These are phyloP conservation scores for Limonius californicus DNA, from an alignment of 1,140 invertebrate species.

Conservation along the genomic window DNA sequence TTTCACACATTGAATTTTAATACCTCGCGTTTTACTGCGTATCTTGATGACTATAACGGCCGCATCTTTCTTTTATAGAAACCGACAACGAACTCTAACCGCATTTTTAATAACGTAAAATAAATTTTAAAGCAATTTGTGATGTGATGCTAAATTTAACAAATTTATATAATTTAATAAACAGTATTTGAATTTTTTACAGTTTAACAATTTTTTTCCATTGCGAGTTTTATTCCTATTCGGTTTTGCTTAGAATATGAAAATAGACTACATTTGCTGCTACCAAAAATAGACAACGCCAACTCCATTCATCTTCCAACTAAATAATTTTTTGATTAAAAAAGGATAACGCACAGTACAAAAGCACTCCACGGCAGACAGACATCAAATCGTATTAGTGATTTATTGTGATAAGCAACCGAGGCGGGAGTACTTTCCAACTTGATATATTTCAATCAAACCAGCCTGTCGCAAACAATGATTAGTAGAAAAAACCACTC, in stretches of 20 bases:
- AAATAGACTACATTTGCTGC: no score
- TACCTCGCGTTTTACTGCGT: not conserved
- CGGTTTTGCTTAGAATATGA: no score
- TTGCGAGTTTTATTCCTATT: no score
- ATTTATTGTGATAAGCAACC: slow-evolving; percentile 42
- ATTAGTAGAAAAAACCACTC: slow-evolving; percentile 42
- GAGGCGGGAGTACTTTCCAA: slow-evolving; percentile 36
- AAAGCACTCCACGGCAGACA: slow-evolving; percentile 22
- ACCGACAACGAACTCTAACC: not conserved
- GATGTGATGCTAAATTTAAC: no score
- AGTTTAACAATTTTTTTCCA: no score
- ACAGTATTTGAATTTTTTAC: no score
- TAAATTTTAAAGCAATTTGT: no score
- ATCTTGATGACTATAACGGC: not conserved
- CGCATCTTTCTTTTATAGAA: not conserved
- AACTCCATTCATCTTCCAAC: slow-evolving; percentile 16
- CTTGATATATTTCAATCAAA: slow-evolving; percentile 44
- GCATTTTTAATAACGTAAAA: no score
- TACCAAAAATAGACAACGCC: no score
- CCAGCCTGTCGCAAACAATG: slow-evolving; percentile 40
- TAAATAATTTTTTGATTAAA: slow-evolving; percentile 37
- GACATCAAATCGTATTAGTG: slow-evolving; percentile 38
- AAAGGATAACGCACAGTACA: slow-evolving; percentile 33
- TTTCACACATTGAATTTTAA: not conserved
- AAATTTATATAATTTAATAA: no score